phyloP scores from a whole-genome alignment of 2,888 invertebrate genomes.

The Tridacna crocea region DNA sequence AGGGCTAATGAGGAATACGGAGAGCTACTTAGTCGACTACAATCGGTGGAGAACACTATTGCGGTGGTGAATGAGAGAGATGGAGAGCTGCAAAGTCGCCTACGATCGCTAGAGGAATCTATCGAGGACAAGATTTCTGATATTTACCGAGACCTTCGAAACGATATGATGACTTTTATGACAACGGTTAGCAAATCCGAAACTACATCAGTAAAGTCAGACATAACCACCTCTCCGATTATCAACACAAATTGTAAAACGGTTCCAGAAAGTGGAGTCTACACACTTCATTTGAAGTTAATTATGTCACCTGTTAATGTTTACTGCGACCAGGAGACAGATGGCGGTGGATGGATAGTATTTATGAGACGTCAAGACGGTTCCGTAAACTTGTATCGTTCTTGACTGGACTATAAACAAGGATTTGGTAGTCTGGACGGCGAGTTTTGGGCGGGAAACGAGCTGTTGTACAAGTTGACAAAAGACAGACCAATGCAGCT shows the following conservation, averaged over 20 bases:
- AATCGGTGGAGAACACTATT: not conserved
- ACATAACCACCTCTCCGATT: not conserved
- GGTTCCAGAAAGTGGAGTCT: not conserved
- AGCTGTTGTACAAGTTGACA: not conserved
- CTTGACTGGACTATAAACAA: not conserved
- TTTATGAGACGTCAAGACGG: conserved; percentile 3
- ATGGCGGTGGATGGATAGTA: not conserved
- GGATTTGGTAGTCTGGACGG: not conserved
- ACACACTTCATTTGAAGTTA: not conserved
- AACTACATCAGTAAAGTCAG: too few relatives aligned
- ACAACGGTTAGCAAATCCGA: not conserved
- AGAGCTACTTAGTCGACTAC: not conserved
- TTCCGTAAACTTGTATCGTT: not conserved
- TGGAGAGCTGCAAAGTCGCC: not conserved
- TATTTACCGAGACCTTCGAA: not conserved
- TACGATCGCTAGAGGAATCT: not conserved
- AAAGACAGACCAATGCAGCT: not conserved
- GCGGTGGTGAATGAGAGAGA: not conserved
- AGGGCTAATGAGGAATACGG: not conserved
- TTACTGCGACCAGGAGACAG: not conserved
- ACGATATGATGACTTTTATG: not conserved
- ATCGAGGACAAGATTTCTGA: not conserved
- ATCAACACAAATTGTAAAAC: not conserved
- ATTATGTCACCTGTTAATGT: not conserved
- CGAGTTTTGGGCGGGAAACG: conserved; percentile 1